phyloP scores from a whole-genome alignment of 1,140 invertebrate genomes.

The Drosophila varians region DNA sequence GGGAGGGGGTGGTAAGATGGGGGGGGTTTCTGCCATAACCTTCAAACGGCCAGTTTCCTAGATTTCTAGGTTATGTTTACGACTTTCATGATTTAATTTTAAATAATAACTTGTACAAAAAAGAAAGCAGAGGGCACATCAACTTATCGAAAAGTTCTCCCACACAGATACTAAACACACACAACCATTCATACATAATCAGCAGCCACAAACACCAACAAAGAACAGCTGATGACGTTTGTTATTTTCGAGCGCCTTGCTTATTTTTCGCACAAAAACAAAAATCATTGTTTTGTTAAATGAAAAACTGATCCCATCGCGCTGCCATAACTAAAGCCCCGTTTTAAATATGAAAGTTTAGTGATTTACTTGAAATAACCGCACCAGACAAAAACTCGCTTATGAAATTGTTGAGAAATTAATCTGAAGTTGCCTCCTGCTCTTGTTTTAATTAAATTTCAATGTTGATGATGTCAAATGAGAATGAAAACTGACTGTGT shows the following conservation, averaged over 20 bases:
- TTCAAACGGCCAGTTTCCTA: conserved; percentile 58
- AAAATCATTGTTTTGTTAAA: conserved; percentile 51
- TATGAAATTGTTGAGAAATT: conserved; percentile 39
- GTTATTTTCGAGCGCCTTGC: conserved; percentile 70
- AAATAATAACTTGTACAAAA: conserved; percentile 9
- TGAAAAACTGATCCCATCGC: conserved; percentile 48
- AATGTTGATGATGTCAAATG: conserved; percentile 82
- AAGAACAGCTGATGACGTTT: conserved; percentile 78
- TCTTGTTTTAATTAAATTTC: conserved; percentile 79
- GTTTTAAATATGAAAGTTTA: conserved; percentile 32
- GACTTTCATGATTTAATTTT: conserved; percentile 26
- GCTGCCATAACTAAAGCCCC: conserved; percentile 55
- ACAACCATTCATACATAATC: conserved; percentile 19
- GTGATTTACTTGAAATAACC: conserved; percentile 56
- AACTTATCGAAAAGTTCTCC: conserved; percentile 2
- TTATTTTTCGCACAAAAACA: conserved; percentile 44
- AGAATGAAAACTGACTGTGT: conserved; percentile 80
- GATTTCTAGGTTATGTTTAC: conserved; percentile 65
- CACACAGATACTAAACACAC: conserved; percentile 5
- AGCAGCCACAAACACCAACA: conserved; percentile 29
- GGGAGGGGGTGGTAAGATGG: conserved; percentile 2
- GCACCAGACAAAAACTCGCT: conserved; percentile 8
- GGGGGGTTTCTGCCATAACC: conserved; percentile 56
- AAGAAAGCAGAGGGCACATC: conserved; percentile 8
- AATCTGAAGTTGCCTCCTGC: conserved; percentile 30